A percentile compares a stretch with the other conserved stretches of the same genome.
Evolutionary conservation across 2,113 vertebrate genomes (phyloP).

Genomic region (Ovis aries): ARS-UI_Ramb_v3.0 NC_056055.1:7599501-7600000

Average conservation of each 20-base stretch:
- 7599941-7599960: background rate
- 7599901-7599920: background rate
- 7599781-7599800: background rate
- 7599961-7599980: background rate
- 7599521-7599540: conserved; percentile 32
- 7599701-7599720: conserved; percentile 4
- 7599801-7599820: conserved; percentile 19
- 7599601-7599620: background rate
- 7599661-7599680: background rate
- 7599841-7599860: background rate
- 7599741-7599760: background rate
- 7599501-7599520: background rate
- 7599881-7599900: background rate
- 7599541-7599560: conserved; percentile 11
- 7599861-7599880: background rate
- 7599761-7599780: background rate
- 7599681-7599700: background rate
- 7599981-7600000: background rate
- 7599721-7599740: background rate
- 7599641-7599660: background rate
- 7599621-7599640: background rate
- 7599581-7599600: background rate
- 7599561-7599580: background rate
- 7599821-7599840: background rate
- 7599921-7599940: background rate